Evolutionary conservation across 2,113 vertebrate species (phyloP), one percentile per base, ranked within the genome.

Genomic region (Lasiurus cinereus): DNA sequence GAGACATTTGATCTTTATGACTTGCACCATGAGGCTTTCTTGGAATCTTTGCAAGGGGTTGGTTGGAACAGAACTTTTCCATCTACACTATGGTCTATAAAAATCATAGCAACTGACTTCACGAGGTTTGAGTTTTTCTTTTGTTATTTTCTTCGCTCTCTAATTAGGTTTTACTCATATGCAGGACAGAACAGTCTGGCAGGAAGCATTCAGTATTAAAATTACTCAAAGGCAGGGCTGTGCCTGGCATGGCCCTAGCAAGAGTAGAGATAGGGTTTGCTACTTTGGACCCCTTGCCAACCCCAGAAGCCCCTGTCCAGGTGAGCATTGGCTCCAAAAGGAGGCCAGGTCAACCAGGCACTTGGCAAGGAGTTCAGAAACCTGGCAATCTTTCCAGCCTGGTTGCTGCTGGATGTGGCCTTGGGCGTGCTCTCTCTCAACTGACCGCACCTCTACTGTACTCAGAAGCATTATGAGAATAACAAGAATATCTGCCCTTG

Each of bases 161-260:
- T 94, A 90, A 96, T 96, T 96, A 96, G 92, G 85, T 93, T 94
- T 94, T 92, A n/a, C 54, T 96, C 62, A 67, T 83, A 85, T 74
- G 50, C 14, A 72, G 80, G 88, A 66, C 48, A 92, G 90, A 95
- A 69, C 64, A 92, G 24, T n/a, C 36, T 97, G 80, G 50, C 72
- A 92, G 64, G 64, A 90, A 95, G 73, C 78, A 94, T 67, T 43
- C 21, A 64, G 39, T 29, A 83, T 85, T 93, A 95, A 96, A 88
- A 73, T 87, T 93, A 74, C 88, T 93, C 31, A 90, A 82, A 88
- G 92, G 36, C n/a, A 84, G 54, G 72, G 27, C 72, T 8, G 3
- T 77, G 66, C 36, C 39, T 52, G n/a, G 36, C 21, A 89, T 80
- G 15, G 19, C 50, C 29, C 46, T 82, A 31, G 31, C 59, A 90